A percentile compares a stretch with the other conserved stretches of the same genome.
Conservation (phyloP, 2,797 vertebrate genomes). For the Basileuterus tristriatus region DNA sequence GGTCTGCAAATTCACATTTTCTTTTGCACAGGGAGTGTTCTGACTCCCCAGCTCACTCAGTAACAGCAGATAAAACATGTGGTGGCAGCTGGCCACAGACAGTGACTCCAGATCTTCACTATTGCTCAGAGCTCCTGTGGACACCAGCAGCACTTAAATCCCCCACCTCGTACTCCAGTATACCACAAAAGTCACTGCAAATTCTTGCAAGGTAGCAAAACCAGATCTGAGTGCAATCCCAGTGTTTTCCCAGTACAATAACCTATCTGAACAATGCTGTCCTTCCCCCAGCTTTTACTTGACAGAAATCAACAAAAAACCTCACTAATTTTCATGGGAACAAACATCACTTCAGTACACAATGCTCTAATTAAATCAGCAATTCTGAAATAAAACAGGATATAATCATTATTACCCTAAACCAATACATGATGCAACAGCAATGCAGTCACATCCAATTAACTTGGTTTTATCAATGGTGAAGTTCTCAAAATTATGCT, state of each 20-base stretch:
- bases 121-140: not conserved
- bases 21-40: not conserved
- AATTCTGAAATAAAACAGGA: not conserved
- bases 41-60: not conserved
- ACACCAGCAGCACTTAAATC: not conserved
- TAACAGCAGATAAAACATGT: not conserved
- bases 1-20: not conserved
- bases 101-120: not conserved
- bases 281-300: not conserved
- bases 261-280: not conserved
- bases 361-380: not conserved
- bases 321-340: not conserved
- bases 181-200: not conserved
- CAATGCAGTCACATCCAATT: not conserved
- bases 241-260: not conserved
- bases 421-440: not conserved
- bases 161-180: not conserved
- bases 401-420: not conserved
- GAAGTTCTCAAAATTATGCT: not conserved
- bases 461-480: not conserved
- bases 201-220: not conserved
- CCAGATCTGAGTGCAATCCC: not conserved
- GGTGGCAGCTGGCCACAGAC: not conserved
- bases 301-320: not conserved
- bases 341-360: not conserved